phyloP scores from a whole-genome alignment of 2,888 invertebrate species.

The Pandemis heparana region DNA sequence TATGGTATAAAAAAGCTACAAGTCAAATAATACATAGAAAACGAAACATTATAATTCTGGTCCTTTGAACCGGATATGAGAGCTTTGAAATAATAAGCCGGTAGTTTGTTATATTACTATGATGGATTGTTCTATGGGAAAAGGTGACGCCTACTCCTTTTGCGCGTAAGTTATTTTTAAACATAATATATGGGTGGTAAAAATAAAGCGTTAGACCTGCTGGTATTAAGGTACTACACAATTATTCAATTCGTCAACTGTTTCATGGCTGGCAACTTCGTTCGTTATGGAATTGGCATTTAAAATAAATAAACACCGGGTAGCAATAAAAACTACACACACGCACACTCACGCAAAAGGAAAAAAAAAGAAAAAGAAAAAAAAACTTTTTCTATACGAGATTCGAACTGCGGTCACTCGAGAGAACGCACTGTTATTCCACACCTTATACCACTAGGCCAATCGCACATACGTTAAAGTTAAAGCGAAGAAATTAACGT shows the following conservation, averaged over 20 bases:
- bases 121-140: conserved; percentile 16
- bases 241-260: background rate
- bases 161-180: conserved; percentile 21
- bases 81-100: conserved; percentile 2
- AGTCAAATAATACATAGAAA: background rate
- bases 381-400: too few relatives aligned
- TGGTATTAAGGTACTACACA: background rate
- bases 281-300: too few relatives aligned
- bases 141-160: conserved; percentile 6
- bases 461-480: too few relatives aligned
- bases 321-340: too few relatives aligned
- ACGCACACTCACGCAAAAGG: too few relatives aligned
- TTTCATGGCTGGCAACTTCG: too few relatives aligned
- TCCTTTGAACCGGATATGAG: conserved; percentile 5
- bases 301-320: too few relatives aligned
- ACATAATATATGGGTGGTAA: conserved; percentile 3
- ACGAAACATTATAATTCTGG: background rate
- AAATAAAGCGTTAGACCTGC: background rate
- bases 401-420: too few relatives aligned
- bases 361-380: too few relatives aligned
- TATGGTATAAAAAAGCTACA: background rate
- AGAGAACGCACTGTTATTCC: too few relatives aligned
- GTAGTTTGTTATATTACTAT: conserved; percentile 11
- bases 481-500: too few relatives aligned
- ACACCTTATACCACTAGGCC: too few relatives aligned